These are phyloP conservation scores for Amblyjoppa fuscipennis DNA, from an alignment of 2,888 invertebrate genomes.

Conservation along the genomic window DNA sequence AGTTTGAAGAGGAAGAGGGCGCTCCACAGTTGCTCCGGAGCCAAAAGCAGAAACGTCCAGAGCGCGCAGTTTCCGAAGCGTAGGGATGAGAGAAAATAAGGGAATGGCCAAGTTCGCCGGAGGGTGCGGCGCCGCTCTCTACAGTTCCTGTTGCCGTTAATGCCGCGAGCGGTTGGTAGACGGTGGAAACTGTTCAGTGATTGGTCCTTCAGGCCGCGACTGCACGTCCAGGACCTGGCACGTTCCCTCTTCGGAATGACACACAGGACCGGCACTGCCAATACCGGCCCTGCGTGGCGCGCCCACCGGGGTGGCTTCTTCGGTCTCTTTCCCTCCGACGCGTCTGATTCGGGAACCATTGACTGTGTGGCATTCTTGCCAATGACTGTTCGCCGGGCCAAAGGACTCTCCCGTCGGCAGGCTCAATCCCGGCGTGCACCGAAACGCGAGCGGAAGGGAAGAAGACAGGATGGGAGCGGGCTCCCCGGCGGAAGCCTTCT, in stretches of 20 bases:
- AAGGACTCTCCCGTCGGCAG: not conserved
- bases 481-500: constrained; percentile 65
- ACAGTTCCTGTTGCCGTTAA: constrained; percentile 3
- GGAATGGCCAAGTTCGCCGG: constrained; percentile 46
- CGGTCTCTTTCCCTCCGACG: not conserved
- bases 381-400: not conserved
- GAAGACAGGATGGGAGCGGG: constrained; percentile 58
- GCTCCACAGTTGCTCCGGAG: not conserved
- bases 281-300: too few relatives aligned
- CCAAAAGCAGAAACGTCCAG: constrained; percentile 20
- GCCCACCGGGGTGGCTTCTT: not conserved
- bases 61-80: not conserved
- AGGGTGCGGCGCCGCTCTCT: constrained; percentile 36
- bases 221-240: not conserved
- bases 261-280: too few relatives aligned
- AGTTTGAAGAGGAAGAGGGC: constrained; percentile 42
- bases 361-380: constrained; percentile 6
- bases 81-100: constrained; percentile 50
- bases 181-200: constrained; percentile 1
- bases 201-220: constrained; percentile 7
- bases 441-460: constrained; percentile 59
- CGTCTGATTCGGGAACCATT: not conserved
- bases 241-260: too few relatives aligned
- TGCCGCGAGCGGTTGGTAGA: not conserved
- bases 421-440: constrained; percentile 17